Evolutionary conservation across 2,888 invertebrate genomes (phyloP).

Genomic region (Yponomeuta malinellus): DNA sequence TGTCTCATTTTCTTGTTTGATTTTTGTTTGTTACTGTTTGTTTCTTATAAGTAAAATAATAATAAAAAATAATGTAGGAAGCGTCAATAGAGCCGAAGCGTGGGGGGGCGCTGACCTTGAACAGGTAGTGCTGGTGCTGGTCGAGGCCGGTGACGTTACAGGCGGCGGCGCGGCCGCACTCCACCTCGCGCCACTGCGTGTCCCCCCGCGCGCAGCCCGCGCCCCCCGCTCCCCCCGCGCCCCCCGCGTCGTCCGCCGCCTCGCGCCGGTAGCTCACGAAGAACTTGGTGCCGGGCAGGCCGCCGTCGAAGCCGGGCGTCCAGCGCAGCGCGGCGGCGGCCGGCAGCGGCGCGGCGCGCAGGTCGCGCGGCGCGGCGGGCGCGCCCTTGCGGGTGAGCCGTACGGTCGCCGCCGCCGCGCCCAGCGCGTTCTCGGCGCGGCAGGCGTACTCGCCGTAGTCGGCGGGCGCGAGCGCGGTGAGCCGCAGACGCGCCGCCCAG

Average conservation of each 20-base stretch:
- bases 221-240: conserved; percentile 37
- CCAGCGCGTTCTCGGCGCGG: conserved; percentile 88
- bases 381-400: conserved; percentile 90
- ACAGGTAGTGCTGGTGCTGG: conserved; percentile 90
- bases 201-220: conserved; percentile 63
- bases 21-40: too few relatives aligned
- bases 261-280: conserved; percentile 87
- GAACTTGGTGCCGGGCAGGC: conserved; percentile 89
- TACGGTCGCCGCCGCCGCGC: conserved; percentile 84
- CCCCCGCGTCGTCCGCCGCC: conserved; percentile 61
- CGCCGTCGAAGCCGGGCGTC: conserved; percentile 95
- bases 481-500: neutral
- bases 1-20: too few relatives aligned
- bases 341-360: conserved; percentile 66
- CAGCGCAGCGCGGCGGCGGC: conserved; percentile 87
- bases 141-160: conserved; percentile 91
- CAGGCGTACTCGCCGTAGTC: conserved; percentile 96
- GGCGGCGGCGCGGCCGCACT: conserved; percentile 89
- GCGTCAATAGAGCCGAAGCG: neutral
- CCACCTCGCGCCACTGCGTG: conserved; percentile 87
- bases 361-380: conserved; percentile 86
- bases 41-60: too few relatives aligned
- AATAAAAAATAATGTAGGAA: neutral
- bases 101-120: conserved; percentile 78
- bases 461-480: conserved; percentile 52